These are phyloP conservation scores for Chunga burmeisteri DNA, from an alignment of 2,113 vertebrate genomes.

Conservation along the genomic window DNA sequence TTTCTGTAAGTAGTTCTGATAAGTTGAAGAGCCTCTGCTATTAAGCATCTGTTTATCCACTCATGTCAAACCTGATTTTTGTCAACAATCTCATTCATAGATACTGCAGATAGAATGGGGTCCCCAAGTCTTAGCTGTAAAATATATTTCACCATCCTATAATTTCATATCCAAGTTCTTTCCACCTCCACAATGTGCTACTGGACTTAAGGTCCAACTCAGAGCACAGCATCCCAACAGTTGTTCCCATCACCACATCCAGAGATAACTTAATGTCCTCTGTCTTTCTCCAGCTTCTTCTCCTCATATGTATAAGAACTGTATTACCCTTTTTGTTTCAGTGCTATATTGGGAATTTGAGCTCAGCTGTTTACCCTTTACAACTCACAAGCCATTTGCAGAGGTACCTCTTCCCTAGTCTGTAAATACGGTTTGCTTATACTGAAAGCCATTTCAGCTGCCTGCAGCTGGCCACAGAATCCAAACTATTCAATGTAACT, in stretches of 20 bases:
- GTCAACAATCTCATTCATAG: not conserved
- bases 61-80: not conserved
- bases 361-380: not conserved
- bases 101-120: not conserved
- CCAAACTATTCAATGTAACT: not conserved
- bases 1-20: not conserved
- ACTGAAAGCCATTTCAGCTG: not conserved
- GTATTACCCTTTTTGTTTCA: not conserved
- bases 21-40: not conserved
- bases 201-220: not conserved
- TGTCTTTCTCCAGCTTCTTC: not conserved
- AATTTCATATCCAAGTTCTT: not conserved
- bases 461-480: not conserved
- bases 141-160: not conserved
- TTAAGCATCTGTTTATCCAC: not conserved
- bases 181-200: not conserved
- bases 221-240: not conserved
- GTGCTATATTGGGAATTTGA: not conserved
- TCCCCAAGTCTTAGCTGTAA: not conserved
- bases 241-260: not conserved
- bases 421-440: not conserved
- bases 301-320: not conserved
- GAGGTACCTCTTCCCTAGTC: not conserved
- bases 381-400: not conserved
- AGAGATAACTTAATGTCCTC: not conserved